These are phyloP conservation scores for Etheostoma perlongum DNA, from an alignment of 2,797 vertebrate species.

Conservation along the genomic window DNA sequence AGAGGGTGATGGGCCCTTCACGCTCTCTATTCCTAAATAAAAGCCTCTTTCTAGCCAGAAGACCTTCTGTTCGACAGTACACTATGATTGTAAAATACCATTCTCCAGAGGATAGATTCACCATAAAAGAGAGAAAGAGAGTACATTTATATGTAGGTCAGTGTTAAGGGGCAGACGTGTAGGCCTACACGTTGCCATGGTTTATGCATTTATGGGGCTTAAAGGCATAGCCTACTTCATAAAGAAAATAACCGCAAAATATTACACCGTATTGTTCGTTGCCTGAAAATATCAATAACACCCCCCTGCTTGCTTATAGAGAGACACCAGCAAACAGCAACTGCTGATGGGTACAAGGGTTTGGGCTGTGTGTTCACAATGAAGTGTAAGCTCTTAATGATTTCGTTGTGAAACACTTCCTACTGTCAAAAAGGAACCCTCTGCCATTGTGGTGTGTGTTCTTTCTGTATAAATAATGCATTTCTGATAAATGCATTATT, in stretches of 20 bases:
- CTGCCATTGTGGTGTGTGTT: not conserved
- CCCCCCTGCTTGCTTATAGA: not conserved
- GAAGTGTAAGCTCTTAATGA: not conserved
- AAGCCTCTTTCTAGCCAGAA: slow-evolving; percentile 45
- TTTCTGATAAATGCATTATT: not conserved
- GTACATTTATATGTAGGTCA: slow-evolving; percentile 19
- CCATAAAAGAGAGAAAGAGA: slow-evolving; percentile 6
- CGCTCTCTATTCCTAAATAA: slow-evolving; percentile 40
- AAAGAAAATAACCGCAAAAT: not conserved
- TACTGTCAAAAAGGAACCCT: not conserved
- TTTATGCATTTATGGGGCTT: not conserved
- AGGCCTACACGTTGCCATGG: not conserved
- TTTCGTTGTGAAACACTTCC: not conserved
- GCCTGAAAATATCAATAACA: slow-evolving; percentile 30
- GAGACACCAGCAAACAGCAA: not conserved
- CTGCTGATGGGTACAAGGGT: not conserved
- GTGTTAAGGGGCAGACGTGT: not conserved
- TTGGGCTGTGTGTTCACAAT: slow-evolving; percentile 4
- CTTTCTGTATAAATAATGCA: not conserved
- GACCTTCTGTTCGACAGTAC: slow-evolving; percentile 46
- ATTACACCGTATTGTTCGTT: not conserved
- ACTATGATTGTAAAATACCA: slow-evolving; percentile 47
- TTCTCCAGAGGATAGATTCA: slow-evolving; percentile 51
- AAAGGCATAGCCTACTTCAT: not conserved
- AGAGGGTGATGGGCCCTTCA: slow-evolving; percentile 43